A percentile compares a stretch with the other conserved stretches of the same genome.
phyloP scores from a whole-genome alignment of 2,113 vertebrate genomes.

The Platichthys flesus region DNA sequence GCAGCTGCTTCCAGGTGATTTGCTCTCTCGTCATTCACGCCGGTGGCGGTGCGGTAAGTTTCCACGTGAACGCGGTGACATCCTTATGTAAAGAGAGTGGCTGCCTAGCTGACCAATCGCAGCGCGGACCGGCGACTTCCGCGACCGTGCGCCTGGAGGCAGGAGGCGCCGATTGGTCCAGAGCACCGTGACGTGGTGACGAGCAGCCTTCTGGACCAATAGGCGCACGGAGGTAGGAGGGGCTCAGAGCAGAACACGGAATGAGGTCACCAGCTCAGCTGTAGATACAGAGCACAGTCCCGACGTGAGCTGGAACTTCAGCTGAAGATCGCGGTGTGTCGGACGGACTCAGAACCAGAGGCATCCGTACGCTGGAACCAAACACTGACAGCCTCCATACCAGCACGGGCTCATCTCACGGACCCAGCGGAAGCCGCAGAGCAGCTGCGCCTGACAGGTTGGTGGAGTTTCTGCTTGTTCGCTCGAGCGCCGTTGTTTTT shows the following conservation, averaged over 20 bases:
- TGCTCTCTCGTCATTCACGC: conserved; percentile 57
- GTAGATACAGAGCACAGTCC: conserved; percentile 47
- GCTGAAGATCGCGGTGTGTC: conserved; percentile 36
- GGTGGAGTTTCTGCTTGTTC: conserved; percentile 13
- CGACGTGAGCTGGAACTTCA: conserved; percentile 24
- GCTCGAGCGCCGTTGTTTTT: background rate
- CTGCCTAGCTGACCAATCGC: conserved; percentile 51
- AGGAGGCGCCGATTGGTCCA: conserved; percentile 7
- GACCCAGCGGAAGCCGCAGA: background rate
- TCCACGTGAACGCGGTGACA: conserved; percentile 88
- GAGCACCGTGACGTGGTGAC: fast-evolving
- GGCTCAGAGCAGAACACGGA: conserved; percentile 33
- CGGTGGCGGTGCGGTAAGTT: conserved; percentile 70
- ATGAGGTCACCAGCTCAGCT: conserved; percentile 72
- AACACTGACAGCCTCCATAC: background rate
- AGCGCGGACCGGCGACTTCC: fast-evolving
- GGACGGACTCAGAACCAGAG: background rate
- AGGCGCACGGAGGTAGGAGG: background rate
- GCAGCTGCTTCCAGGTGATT: conserved; percentile 64
- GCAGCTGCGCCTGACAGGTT: conserved; percentile 36
- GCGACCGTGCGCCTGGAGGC: background rate
- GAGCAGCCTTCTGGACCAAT: conserved; percentile 66
- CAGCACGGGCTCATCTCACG: background rate
- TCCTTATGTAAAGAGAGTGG: conserved; percentile 88
- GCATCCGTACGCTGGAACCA: background rate